Conservation (phyloP, 2,797 vertebrate species). For the Setipinna tenuifilis region DNA sequence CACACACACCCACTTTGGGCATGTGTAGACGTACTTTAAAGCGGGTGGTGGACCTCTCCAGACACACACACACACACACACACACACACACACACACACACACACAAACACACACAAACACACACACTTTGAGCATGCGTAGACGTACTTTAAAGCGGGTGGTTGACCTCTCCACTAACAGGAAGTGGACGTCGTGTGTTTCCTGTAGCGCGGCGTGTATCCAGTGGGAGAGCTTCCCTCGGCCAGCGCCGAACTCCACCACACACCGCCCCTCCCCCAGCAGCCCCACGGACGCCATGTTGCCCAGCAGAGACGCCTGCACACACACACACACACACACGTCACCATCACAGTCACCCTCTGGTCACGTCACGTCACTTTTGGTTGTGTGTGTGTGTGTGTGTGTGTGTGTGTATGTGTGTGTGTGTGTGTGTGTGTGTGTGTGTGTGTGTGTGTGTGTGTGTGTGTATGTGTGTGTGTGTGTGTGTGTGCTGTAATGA, state of each 20-base stretch:
- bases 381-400: too few relatives aligned
- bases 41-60: constrained; percentile 87
- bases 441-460: too few relatives aligned
- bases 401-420: too few relatives aligned
- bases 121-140: constrained; percentile 73
- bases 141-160: constrained; percentile 85
- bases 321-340: neutral
- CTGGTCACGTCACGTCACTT: too few relatives aligned
- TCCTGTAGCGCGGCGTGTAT: constrained; percentile 85
- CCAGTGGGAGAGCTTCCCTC: constrained; percentile 96
- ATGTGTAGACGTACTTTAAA: constrained; percentile 77
- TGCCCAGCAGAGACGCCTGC: constrained; percentile 71
- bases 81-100: too few relatives aligned
- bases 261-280: constrained; percentile 85
- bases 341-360: too few relatives aligned
- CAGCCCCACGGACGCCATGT: constrained; percentile 86
- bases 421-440: too few relatives aligned
- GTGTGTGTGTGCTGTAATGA: too few relatives aligned
- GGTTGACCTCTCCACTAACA: constrained; percentile 91
- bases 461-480: too few relatives aligned
- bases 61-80: too few relatives aligned
- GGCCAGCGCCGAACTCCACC: constrained; percentile 95
- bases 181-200: constrained; percentile 79
- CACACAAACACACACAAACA: too few relatives aligned
- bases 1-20: constrained; percentile 72